Evolutionary conservation across 2,888 invertebrate species (phyloP), one percentile per base, ranked within the genome.

Genomic region (Thera obeliscata): DNA sequence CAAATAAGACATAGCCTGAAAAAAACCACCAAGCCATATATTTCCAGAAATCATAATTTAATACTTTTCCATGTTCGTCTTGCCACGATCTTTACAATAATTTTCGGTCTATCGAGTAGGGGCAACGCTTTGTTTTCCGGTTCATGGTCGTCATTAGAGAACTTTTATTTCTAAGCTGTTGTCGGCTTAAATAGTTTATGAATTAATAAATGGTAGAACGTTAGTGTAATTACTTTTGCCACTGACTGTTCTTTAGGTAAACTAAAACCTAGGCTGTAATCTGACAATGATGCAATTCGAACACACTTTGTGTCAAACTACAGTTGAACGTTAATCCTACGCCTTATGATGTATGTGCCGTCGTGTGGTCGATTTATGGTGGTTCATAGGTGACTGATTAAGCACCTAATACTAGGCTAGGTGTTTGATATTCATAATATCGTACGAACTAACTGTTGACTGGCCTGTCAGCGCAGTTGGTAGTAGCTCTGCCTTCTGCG

Each of bases 301-400:
- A 36, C 66, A 57, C 61, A 46, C 59, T 56, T 46, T 59, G 67
- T 67, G 57, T 61, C 56, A 7, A 56, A 52, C 58, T 43, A 43
- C 9, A 43, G 75, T 76, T 74, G 79, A 43, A 2, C 43, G 9
- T 81, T 78, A 74, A 78, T 78, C 77, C 79, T 78, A 78, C 76
- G 78, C 79, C 69, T 74, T 79, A 76, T 78, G 77, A 78, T 76
- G 76, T 84, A 77, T 78, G 80, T 79, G 76, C 70, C 72, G 61
- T 78, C 76, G 80, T 80, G 79, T 85, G 87, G 82, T 81, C 83
- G 83, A 84, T 88, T 86, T 81, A 87, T 83, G 73, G 78, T 59
- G 72, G 84, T 84, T 85, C 84, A 86, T 81, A 86, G 85, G 84
- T 83, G 86, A 86, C 86, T 81, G 87, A 86, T 88, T 36, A n/a